A percentile compares a stretch with the other conserved stretches of the same genome.
Conservation (phyloP, 2,888 invertebrate species). For the Amblyjoppa proteus region DNA sequence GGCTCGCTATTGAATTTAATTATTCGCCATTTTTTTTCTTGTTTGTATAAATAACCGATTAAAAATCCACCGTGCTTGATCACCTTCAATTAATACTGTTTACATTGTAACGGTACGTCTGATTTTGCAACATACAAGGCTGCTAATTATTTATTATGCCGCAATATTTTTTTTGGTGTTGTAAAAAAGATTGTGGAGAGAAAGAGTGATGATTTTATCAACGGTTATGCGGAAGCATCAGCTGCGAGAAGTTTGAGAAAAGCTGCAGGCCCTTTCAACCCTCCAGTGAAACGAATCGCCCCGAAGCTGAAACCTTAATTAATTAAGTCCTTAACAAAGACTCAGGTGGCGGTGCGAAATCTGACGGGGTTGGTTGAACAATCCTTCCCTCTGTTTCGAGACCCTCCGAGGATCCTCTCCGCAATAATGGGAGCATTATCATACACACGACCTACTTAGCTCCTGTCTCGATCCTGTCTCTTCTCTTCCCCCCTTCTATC, state of each 20-base stretch:
- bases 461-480: slow-evolving; percentile 67
- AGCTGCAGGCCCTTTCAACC: slow-evolving; percentile 52
- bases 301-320: slow-evolving; percentile 78
- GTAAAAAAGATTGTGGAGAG: slow-evolving; percentile 24
- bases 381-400: slow-evolving; percentile 57
- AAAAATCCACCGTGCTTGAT: slow-evolving; percentile 36
- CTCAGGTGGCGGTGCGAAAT: slow-evolving; percentile 83
- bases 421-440: slow-evolving; percentile 84
- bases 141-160: slow-evolving; percentile 23
- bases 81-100: slow-evolving; percentile 36
- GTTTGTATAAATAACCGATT: slow-evolving; percentile 8
- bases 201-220: slow-evolving; percentile 56
- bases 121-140: slow-evolving; percentile 15
- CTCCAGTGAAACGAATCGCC: slow-evolving; percentile 76
- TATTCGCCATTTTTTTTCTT: neutral
- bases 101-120: slow-evolving; percentile 26
- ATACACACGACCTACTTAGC: slow-evolving; percentile 84
- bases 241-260: slow-evolving; percentile 72
- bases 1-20: slow-evolving; percentile 3
- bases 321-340: slow-evolving; percentile 83
- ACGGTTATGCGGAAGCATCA: slow-evolving; percentile 74
- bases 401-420: slow-evolving; percentile 71
- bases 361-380: slow-evolving; percentile 77
- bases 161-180: slow-evolving; percentile 36
- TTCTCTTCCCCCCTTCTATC: slow-evolving; percentile 34